A percentile compares a stretch with the other conserved stretches of the same genome.
Conservation (phyloP, 2,888 invertebrate genomes). For the Hedychridium roseum region DNA sequence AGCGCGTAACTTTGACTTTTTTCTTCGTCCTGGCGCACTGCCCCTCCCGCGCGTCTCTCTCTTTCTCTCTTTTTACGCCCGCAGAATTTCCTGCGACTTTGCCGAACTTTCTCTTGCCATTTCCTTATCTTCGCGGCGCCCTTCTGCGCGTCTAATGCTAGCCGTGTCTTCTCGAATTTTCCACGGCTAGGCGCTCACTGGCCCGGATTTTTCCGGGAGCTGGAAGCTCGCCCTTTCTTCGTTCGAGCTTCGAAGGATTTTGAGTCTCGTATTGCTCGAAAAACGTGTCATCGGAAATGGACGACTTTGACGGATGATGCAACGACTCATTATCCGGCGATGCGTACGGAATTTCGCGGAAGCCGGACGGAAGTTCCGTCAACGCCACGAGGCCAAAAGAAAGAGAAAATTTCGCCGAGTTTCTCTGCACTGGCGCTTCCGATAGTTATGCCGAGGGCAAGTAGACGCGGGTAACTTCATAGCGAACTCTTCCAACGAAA, state of each 20-base stretch:
- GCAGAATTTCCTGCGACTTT: background rate
- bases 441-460: conserved; percentile 21
- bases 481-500: conserved; percentile 35
- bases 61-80: conserved; percentile 1
- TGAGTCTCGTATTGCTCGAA: no score
- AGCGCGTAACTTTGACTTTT: no score
- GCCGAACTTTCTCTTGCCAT: background rate
- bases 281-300: no score
- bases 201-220: conserved; percentile 11
- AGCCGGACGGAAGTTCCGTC: conserved; percentile 30
- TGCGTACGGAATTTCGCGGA: conserved; percentile 24
- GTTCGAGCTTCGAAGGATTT: no score
- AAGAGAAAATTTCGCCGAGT: conserved; percentile 24
- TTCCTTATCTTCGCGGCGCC: conserved; percentile 1
- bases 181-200: no score
- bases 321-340: no score
- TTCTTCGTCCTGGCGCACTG: conserved; percentile 1
- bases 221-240: no score
- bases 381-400: conserved; percentile 17
- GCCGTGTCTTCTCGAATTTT: conserved; percentile 12
- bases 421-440: no score
- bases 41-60: background rate
- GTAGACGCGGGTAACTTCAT: conserved; percentile 28
- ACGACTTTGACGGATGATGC: no score
- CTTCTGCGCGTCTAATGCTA: background rate